Percentiles rank a stretch among this genome's conserved stretches.
Evolutionary conservation across 2,797 vertebrate species (phyloP).

Genomic region (Gallinago nigripennis): DNA sequence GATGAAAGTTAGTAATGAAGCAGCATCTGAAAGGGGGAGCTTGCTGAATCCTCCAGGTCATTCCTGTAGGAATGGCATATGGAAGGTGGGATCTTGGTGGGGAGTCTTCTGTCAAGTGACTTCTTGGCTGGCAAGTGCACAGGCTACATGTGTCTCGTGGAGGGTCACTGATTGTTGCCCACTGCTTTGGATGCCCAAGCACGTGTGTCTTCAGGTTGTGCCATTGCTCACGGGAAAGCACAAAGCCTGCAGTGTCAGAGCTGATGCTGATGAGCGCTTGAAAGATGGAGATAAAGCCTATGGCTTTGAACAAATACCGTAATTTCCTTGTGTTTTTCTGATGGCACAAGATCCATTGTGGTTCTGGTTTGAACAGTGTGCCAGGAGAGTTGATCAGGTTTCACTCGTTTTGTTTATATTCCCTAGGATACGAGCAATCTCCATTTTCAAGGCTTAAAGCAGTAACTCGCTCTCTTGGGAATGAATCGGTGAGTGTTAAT

Average conservation of each 20-base stretch:
- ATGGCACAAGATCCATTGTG: not conserved
- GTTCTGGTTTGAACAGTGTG: conserved; percentile 45
- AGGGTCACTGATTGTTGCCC: not conserved
- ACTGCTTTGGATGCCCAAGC: not conserved
- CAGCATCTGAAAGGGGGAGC: not conserved
- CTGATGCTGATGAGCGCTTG: not conserved
- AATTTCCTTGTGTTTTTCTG: conserved; percentile 8
- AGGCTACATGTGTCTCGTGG: not conserved
- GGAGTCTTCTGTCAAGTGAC: not conserved
- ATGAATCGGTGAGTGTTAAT: conserved; percentile 42
- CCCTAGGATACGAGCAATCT: conserved; percentile 69
- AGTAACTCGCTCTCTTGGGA: conserved; percentile 42
- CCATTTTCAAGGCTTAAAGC: conserved; percentile 46
- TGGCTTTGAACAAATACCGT: not conserved
- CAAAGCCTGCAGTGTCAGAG: not conserved
- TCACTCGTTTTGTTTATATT: conserved; percentile 65
- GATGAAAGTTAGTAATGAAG: not conserved
- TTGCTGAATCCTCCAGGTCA: not conserved
- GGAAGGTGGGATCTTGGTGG: accelerated
- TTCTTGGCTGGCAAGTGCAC: not conserved
- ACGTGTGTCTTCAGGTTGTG: accelerated
- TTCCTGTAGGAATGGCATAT: not conserved
- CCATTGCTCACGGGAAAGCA: accelerated
- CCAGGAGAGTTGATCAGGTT: conserved; percentile 71
- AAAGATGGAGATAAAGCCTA: not conserved